A percentile compares a stretch with the other conserved stretches of the same genome.
Conservation (phyloP, 2,113 vertebrate genomes). For the Mesocricetus auratus region DNA sequence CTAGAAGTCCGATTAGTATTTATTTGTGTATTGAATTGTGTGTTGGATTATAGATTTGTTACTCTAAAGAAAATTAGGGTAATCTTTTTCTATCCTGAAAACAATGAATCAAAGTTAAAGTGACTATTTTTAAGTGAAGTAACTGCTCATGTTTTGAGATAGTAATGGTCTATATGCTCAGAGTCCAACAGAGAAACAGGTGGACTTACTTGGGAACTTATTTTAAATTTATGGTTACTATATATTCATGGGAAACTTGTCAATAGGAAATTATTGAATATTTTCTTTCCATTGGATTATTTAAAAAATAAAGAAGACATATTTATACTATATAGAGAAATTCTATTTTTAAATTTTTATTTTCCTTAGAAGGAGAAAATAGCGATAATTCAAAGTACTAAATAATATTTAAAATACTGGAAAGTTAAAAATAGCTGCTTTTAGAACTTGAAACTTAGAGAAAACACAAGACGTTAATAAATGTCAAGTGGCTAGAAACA, state of each 20-base stretch:
- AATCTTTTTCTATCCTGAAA: not conserved
- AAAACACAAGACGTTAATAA: not conserved
- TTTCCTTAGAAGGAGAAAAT: conserved; percentile 32
- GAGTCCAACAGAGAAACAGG: not conserved
- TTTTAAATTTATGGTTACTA: not conserved
- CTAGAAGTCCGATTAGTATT: not conserved
- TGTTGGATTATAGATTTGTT: not conserved
- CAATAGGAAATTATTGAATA: not conserved
- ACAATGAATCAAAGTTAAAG: not conserved
- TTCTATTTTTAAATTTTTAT: not conserved
- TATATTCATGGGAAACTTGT: not conserved
- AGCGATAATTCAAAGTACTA: not conserved
- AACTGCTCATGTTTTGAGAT: not conserved
- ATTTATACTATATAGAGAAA: not conserved
- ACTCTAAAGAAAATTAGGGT: conserved; percentile 20
- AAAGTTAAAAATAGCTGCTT: not conserved
- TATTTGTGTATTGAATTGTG: not conserved
- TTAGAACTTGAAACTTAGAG: not conserved
- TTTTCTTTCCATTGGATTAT: not conserved
- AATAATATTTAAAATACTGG: not conserved
- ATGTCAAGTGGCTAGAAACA: not conserved
- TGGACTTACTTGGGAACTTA: not conserved
- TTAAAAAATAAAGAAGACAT: not conserved
- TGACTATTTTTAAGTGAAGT: not conserved
- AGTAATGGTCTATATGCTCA: not conserved